These are phyloP conservation scores for Daphoenositta chrysoptera DNA, from an alignment of 2,113 vertebrate genomes.

Conservation along the genomic window DNA sequence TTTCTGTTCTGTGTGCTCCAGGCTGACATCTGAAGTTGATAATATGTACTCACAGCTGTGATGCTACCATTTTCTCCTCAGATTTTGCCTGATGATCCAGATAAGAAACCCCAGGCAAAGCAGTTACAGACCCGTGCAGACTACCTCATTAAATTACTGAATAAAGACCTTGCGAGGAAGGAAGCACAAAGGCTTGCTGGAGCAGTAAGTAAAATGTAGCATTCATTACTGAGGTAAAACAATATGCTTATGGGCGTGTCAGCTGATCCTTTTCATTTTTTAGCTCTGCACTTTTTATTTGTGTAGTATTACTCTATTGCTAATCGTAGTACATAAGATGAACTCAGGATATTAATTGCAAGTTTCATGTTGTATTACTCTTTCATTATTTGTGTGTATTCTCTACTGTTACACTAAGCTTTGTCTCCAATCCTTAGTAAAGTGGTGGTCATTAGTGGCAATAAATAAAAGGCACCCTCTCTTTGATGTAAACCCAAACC, in stretches of 20 bases:
- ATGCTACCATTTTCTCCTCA: constrained; percentile 47
- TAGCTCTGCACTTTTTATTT: neutral
- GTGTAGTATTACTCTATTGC: neutral
- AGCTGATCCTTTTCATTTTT: neutral
- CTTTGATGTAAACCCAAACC: neutral
- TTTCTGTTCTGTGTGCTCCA: neutral
- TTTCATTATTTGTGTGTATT: neutral
- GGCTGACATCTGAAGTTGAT: neutral
- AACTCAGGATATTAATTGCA: neutral
- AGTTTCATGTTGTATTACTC: neutral
- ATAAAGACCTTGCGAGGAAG: constrained; percentile 91
- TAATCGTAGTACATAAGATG: neutral
- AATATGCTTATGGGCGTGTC: neutral
- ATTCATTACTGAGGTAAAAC: neutral
- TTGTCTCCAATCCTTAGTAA: neutral
- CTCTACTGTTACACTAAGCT: neutral
- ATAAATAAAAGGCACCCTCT: neutral
- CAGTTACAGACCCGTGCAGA: constrained; percentile 97
- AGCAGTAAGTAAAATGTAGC: constrained; percentile 74
- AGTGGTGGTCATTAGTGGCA: neutral
- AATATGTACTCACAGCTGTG: neutral
- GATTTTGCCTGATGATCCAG: constrained; percentile 97
- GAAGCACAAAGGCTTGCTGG: constrained; percentile 91
- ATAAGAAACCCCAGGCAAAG: constrained; percentile 98
- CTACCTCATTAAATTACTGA: constrained; percentile 99